A percentile compares a stretch with the other conserved stretches of the same genome.
These are phyloP conservation scores for Phaenicophaeus curvirostris DNA, from an alignment of 2,797 vertebrate species.

Conservation along the genomic window DNA sequence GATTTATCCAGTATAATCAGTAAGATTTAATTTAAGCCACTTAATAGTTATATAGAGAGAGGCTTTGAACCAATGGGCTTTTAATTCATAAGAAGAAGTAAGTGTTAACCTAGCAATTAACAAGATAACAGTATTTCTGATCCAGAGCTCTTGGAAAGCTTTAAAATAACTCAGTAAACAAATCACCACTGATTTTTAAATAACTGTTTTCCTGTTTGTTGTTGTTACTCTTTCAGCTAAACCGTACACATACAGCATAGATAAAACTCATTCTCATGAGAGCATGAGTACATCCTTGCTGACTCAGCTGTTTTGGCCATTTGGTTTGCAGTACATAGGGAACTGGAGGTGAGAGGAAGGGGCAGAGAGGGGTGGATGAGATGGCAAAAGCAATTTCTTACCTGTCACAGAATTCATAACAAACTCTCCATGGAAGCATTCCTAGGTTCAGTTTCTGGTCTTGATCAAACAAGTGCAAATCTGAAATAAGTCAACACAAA, in stretches of 20 bases:
- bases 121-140: constrained; percentile 14
- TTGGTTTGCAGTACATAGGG: background rate
- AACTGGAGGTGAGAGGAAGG: background rate
- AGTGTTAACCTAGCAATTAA: constrained; percentile 48
- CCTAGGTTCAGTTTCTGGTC: background rate
- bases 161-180: constrained; percentile 21
- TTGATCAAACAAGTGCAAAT: background rate
- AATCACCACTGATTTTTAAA: constrained; percentile 2
- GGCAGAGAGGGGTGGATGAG: background rate
- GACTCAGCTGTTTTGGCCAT: background rate
- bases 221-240: background rate
- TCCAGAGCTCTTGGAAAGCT: background rate
- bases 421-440: background rate
- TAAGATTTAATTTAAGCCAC: constrained; percentile 43
- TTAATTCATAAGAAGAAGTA: constrained; percentile 21
- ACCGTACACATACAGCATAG: background rate
- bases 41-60: constrained; percentile 38
- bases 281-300: background rate
- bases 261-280: background rate
- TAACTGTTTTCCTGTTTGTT: constrained; percentile 9
- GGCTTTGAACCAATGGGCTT: background rate
- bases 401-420: background rate
- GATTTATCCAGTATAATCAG: constrained; percentile 6
- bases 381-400: background rate
- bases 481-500: background rate